Conservation (phyloP, 2,888 invertebrate genomes). For the Biston betularia region DNA sequence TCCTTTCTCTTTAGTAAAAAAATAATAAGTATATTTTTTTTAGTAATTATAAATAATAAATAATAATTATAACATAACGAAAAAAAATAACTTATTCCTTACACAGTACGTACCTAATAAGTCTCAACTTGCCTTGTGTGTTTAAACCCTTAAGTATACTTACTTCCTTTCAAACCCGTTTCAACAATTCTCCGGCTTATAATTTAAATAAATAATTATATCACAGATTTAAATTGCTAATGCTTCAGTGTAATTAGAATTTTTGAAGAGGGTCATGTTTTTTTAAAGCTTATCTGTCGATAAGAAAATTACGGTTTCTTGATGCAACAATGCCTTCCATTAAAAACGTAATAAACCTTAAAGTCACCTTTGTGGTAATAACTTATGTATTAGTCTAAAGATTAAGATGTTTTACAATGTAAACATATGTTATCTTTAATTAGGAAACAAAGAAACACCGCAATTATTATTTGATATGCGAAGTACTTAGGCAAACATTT, state of each 20-base stretch:
- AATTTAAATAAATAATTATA: constrained; percentile 35
- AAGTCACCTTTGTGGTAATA: constrained; percentile 4
- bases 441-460: too few species aligned
- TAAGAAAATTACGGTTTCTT: constrained; percentile 36
- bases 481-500: too few species aligned
- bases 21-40: too few species aligned
- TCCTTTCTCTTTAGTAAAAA: too few species aligned
- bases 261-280: constrained; percentile 19
- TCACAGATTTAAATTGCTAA: constrained; percentile 40
- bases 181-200: constrained; percentile 23
- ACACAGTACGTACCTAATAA: too few species aligned
- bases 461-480: too few species aligned
- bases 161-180: constrained; percentile 50
- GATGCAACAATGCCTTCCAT: constrained; percentile 11
- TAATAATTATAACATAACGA: too few species aligned
- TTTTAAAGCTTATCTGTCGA: constrained; percentile 33
- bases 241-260: constrained; percentile 24
- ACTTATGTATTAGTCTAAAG: not conserved
- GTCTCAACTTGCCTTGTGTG: not conserved
- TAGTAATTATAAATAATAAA: too few species aligned
- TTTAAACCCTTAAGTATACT: constrained; percentile 40
- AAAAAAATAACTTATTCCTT: too few species aligned
- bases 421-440: not conserved
- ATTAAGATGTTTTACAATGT: not conserved
- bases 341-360: not conserved